Conservation (phyloP, 2,888 invertebrate genomes). For the Stomorhina lunata region DNA sequence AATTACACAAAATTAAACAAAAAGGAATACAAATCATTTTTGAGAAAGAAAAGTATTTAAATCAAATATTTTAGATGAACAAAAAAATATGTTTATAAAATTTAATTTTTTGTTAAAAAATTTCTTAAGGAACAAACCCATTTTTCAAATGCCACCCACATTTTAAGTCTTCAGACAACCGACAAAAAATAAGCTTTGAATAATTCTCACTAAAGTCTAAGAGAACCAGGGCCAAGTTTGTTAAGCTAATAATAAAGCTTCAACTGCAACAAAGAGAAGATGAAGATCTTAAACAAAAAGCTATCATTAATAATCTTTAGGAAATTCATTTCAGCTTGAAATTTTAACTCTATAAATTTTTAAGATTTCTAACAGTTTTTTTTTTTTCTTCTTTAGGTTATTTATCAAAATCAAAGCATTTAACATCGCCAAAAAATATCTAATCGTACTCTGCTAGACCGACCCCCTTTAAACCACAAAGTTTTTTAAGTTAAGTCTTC, state of each 20-base stretch:
- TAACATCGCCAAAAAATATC: background rate
- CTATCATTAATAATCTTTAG: conserved; percentile 50
- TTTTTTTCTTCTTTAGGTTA: too few species aligned
- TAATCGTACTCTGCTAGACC: background rate
- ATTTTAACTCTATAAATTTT: background rate
- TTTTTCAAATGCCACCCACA: conserved; percentile 63
- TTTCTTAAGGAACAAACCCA: conserved; percentile 43
- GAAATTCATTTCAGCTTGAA: background rate
- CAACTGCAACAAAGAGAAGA: background rate
- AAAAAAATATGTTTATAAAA: background rate
- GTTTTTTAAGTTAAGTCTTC: conserved; percentile 17
- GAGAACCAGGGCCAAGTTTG: conserved; percentile 63
- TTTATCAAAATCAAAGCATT: conserved; percentile 49
- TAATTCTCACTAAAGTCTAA: conserved; percentile 21
- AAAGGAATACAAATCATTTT: conserved; percentile 42
- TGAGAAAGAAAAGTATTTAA: background rate
- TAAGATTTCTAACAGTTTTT: background rate
- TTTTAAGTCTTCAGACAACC: background rate
- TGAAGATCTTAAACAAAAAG: conserved; percentile 27
- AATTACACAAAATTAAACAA: conserved; percentile 68
- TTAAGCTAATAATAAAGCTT: conserved; percentile 32
- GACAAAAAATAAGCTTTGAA: background rate
- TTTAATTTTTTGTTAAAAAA: background rate
- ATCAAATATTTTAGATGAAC: background rate
- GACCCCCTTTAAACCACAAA: conserved; percentile 35